Evolutionary conservation across 2,797 vertebrate species (phyloP).

Genomic region (Molossus molossus): DNA sequence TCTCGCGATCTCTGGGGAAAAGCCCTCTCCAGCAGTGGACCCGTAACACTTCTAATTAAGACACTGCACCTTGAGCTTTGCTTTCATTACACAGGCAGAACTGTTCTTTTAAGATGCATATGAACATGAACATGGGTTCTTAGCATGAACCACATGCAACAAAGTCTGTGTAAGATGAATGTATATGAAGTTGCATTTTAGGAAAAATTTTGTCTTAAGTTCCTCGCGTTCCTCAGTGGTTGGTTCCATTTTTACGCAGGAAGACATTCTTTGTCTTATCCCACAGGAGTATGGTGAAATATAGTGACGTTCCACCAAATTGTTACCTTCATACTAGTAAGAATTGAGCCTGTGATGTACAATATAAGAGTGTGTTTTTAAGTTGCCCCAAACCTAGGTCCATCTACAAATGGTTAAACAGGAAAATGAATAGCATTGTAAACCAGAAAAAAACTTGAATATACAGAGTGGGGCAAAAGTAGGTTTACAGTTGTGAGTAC

Average conservation of each 20-base stretch:
- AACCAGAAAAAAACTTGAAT: background rate
- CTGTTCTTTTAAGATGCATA: background rate
- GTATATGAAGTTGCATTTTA: background rate
- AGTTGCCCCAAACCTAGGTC: background rate
- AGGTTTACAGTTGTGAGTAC: too few relatives aligned
- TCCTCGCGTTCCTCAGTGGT: background rate
- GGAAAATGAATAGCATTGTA: background rate
- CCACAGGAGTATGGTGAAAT: background rate
- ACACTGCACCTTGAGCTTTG: conserved; percentile 8
- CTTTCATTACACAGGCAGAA: conserved; percentile 45
- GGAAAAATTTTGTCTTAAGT: background rate
- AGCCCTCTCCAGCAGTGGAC: conserved; percentile 54
- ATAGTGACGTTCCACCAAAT: background rate
- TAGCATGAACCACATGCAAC: background rate
- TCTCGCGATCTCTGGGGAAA: conserved; percentile 74
- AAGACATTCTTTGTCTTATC: background rate
- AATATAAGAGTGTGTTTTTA: background rate
- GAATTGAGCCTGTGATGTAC: background rate
- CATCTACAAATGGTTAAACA: background rate
- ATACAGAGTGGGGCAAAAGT: too few relatives aligned
- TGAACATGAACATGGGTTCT: background rate
- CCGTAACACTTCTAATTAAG: conserved; percentile 71
- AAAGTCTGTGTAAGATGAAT: background rate
- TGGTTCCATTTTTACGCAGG: background rate
- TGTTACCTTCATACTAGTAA: background rate